These are phyloP conservation scores for Danio jaintianensis DNA, from an alignment of 2,797 vertebrate species.

Conservation along the genomic window DNA sequence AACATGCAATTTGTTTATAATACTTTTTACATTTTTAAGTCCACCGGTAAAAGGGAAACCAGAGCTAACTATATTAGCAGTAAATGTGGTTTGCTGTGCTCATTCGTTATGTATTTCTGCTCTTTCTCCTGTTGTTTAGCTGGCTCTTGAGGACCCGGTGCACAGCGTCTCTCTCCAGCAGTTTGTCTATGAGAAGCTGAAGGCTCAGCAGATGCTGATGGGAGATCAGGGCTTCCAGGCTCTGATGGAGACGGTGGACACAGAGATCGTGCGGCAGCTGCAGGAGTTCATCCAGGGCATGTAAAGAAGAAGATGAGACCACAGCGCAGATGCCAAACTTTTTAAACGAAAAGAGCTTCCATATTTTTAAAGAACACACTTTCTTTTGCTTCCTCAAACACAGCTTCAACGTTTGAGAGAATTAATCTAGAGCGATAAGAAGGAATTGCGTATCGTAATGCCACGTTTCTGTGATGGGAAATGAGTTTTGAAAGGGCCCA, in stretches of 20 bases:
- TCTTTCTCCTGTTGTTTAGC: constrained; percentile 68
- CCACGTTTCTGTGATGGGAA: constrained; percentile 22
- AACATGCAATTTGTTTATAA: too few relatives aligned
- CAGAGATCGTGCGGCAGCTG: constrained; percentile 92
- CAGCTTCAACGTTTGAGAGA: constrained; percentile 16
- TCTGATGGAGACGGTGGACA: constrained; percentile 97
- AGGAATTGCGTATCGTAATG: neutral
- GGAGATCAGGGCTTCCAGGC: constrained; percentile 90
- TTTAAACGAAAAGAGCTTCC: constrained; percentile 31
- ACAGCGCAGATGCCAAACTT: constrained; percentile 21
- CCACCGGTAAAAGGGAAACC: neutral
- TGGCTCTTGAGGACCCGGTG: constrained; percentile 94
- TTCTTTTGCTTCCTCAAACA: constrained; percentile 35
- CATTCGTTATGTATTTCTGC: constrained; percentile 20
- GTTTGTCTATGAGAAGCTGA: constrained; percentile 95
- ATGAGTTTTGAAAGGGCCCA: constrained; percentile 65
- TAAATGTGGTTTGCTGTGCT: neutral
- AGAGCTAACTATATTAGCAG: neutral
- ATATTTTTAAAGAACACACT: constrained; percentile 19
- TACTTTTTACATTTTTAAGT: too few relatives aligned
- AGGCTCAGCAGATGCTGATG: constrained; percentile 90
- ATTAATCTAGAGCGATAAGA: constrained; percentile 1
- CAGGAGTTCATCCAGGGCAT: constrained; percentile 93
- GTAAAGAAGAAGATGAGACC: constrained; percentile 66
- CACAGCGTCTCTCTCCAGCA: constrained; percentile 95